Evolutionary conservation across 2,113 vertebrate genomes (phyloP), one percentile per base, ranked within the genome.

Genomic region (Alectura lathami): DNA sequence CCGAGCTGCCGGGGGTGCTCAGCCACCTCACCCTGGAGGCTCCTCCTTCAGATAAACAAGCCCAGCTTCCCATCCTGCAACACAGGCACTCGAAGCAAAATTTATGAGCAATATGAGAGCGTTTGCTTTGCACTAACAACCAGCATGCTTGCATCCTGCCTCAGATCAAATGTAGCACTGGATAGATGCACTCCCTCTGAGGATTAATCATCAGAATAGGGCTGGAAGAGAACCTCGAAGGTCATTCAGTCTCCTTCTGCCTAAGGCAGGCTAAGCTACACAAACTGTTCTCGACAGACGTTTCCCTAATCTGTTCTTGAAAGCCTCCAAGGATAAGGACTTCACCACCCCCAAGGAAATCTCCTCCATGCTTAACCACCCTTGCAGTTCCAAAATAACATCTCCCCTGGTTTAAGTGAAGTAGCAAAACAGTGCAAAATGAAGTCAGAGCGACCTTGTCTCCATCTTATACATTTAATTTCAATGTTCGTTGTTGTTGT

Each of bases 191-290:
- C 57, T 59, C 78, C 79, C 69, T 73, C 66, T 14, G 47, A 75
- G 84, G 29, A 30, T 81, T 68, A 29, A 78, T 67, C 92, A 63
- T 24, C 82, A 40, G 57, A 84, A 63, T 2, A 10, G 74, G 60
- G 77, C 92, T 92, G 76, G 72, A 72, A 81, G 20, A 68, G 77
- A 78, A 83, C 59, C 91, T 50, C 85, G 63, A 9, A 87, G 82
- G 90, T 89, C 92, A 17, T 67, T 47, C 90, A 70, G 77, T 32
- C 63, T 78, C 82, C n/a, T 51, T 56, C 80, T 67, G 88, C 95
- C 94, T 63, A 38, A 75, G 82, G 95, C 90, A 87, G 69, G 6
- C 85, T 60, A 88, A 85, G 74, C 90, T 29, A 63, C 95, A 86
- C 90, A 91, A 91, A 82, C 85, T 50, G 0, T 23, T 79, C 74